Conservation (phyloP, 2,113 vertebrate species). For the Eublepharis macularius region DNA sequence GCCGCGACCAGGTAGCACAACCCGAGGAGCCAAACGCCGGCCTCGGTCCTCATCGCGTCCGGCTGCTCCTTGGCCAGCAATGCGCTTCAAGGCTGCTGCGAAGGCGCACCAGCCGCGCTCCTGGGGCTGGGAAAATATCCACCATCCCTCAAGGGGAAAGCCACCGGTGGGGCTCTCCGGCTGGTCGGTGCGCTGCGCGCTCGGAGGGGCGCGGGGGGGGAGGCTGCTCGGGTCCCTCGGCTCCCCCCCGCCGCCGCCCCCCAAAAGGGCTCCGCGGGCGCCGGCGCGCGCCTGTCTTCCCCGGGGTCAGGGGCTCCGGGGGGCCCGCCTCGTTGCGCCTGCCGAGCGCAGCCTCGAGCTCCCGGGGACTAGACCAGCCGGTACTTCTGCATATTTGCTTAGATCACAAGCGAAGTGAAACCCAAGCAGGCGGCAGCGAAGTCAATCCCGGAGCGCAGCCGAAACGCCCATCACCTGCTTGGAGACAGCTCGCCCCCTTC, state of each 20-base stretch:
- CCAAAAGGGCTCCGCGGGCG: not conserved
- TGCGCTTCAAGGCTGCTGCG: slow-evolving; percentile 76
- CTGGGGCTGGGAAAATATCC: slow-evolving; percentile 84
- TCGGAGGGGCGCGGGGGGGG: slow-evolving; percentile 48
- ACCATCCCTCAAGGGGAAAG: slow-evolving; percentile 86
- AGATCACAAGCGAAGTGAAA: slow-evolving; percentile 77
- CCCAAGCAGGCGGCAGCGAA: slow-evolving; percentile 60
- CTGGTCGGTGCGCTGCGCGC: slow-evolving; percentile 24
- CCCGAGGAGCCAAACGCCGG: slow-evolving; percentile 85
- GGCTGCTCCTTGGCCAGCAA: slow-evolving; percentile 77
- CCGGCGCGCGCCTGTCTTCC: not conserved
- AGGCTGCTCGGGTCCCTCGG: not conserved
- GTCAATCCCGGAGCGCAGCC: slow-evolving; percentile 66
- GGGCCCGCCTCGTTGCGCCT: not conserved
- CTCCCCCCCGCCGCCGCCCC: no score
- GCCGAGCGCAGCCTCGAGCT: slow-evolving; percentile 61
- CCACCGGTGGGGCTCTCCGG: slow-evolving; percentile 59
- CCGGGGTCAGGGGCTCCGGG: no score
- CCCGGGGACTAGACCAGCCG: slow-evolving; percentile 67
- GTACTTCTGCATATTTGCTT: slow-evolving; percentile 81
- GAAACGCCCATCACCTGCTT: slow-evolving; percentile 79
- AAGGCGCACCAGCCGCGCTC: slow-evolving; percentile 89
- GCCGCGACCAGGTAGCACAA: slow-evolving; percentile 89
- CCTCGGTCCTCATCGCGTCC: slow-evolving; percentile 93
- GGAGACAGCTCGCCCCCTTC: slow-evolving; percentile 61